Evolutionary conservation across 1,140 invertebrate genomes (phyloP), one percentile per base, ranked within the genome.

Genomic region (Anastatus disparis): DNA sequence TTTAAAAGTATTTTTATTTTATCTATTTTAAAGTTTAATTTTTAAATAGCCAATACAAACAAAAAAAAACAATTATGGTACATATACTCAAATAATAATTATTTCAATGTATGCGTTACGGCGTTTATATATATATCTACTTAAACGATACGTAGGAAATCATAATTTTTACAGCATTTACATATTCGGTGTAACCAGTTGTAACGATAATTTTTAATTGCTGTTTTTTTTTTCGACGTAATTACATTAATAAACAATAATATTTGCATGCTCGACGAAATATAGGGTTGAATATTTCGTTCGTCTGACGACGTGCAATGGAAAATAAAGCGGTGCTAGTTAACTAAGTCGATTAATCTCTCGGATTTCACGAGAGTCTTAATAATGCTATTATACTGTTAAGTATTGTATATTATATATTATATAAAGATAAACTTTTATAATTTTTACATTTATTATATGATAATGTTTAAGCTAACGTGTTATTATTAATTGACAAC

Each of bases 281-380:
- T 12, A 38, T 42, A n/a, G n/a, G n/a, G n/a, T n/a, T n/a, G n/a
- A n/a, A n/a, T n/a, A 10, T 26, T 40, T 55, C 29, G 38, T 55
- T 1, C 15, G 8, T 24, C 44, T 53, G 17, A 62, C n/a, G 15
- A 26, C 44, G 40, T 55, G 27, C 38, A 46, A n/a, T n/a, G n/a
- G n/a, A n/a, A n/a, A n/a, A n/a, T 44, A 40, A 55, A 55, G 61
- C 66, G 67, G 67, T 70, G 67, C 67, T 70, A 70, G 58, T 70
- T 70, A 62, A 70, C 67, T 63, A 62, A 70, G 58, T 70, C 48
- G 46, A 62, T 22, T n/a, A 42, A 53, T 44, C 35, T 68, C 20
- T 35, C 29, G 61, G 3, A 12, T 22, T 31, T 55, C 44, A 24
- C 24, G 48, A 15, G n/a, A 70, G 48, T 55, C 27, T 24, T 10